Percentiles rank a stretch among this genome's conserved stretches.
These are phyloP conservation scores for Poeciliopsis prolifica DNA, from an alignment of 2,113 vertebrate genomes.

Conservation along the genomic window DNA sequence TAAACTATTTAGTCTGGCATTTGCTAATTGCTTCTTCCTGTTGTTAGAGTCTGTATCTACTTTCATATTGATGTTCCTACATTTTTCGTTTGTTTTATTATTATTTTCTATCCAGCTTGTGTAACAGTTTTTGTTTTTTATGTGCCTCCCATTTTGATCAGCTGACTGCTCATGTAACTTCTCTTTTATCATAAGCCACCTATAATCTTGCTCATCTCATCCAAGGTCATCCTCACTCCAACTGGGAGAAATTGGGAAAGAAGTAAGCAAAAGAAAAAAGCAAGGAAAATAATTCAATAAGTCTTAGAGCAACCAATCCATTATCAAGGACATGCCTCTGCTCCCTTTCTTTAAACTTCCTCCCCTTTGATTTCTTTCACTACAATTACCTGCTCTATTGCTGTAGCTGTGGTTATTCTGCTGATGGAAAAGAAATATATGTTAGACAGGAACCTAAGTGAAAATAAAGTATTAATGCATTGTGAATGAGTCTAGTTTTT, in stretches of 20 bases:
- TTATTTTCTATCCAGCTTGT: too few species aligned
- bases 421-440: not conserved
- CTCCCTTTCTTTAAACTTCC: not conserved
- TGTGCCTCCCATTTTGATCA: not conserved
- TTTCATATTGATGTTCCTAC: too few species aligned
- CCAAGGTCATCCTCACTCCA: not conserved
- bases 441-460: not conserved
- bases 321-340: not conserved
- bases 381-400: not conserved
- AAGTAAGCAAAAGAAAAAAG: not conserved
- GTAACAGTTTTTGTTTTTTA: too few species aligned
- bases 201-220: not conserved
- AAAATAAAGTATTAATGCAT: not conserved
- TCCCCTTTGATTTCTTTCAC: not conserved
- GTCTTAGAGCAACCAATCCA: not conserved
- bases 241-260: not conserved
- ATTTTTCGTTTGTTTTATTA: too few species aligned
- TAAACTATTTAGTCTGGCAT: too few species aligned
- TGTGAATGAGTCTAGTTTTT: not conserved
- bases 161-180: not conserved
- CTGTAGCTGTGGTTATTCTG: not conserved
- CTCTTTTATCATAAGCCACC: not conserved
- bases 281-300: not conserved
- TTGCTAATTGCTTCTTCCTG: too few species aligned
- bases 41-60: too few species aligned